These are phyloP conservation scores for Aramus guarauna DNA, from an alignment of 2,113 vertebrate species.

Conservation along the genomic window DNA sequence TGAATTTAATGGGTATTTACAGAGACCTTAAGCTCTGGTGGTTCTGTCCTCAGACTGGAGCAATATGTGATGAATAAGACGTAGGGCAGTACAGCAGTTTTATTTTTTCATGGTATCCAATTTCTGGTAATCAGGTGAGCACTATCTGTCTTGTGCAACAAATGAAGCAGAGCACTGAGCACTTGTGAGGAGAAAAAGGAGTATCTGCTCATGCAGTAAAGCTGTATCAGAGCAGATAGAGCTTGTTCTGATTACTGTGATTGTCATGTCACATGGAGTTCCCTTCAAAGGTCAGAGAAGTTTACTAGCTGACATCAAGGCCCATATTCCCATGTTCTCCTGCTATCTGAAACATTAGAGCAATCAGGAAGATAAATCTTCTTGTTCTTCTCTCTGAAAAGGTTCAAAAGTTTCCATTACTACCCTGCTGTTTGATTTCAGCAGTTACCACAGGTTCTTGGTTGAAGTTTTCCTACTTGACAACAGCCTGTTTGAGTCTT, in stretches of 20 bases:
- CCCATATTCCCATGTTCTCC: background rate
- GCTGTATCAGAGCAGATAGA: background rate
- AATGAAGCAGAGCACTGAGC: background rate
- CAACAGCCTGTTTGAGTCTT: background rate
- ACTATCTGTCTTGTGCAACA: background rate
- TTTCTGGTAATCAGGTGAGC: background rate
- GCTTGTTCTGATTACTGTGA: background rate
- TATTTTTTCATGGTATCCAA: background rate
- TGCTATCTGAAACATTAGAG: conserved; percentile 5
- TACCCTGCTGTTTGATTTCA: background rate
- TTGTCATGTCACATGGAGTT: background rate
- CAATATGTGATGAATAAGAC: background rate
- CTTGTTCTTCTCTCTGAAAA: background rate
- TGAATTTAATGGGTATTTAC: background rate
- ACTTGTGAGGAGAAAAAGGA: background rate
- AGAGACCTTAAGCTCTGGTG: background rate
- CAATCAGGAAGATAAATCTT: conserved; percentile 28
- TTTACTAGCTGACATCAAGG: background rate
- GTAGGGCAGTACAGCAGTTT: background rate
- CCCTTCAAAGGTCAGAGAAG: conserved; percentile 1
- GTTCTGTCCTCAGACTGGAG: background rate
- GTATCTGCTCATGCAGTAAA: background rate
- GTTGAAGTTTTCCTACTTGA: background rate
- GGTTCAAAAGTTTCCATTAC: conserved; percentile 31
- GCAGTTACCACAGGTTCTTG: background rate